Conservation (phyloP, 2,113 vertebrate genomes). For the Rhinolophus sinicus region DNA sequence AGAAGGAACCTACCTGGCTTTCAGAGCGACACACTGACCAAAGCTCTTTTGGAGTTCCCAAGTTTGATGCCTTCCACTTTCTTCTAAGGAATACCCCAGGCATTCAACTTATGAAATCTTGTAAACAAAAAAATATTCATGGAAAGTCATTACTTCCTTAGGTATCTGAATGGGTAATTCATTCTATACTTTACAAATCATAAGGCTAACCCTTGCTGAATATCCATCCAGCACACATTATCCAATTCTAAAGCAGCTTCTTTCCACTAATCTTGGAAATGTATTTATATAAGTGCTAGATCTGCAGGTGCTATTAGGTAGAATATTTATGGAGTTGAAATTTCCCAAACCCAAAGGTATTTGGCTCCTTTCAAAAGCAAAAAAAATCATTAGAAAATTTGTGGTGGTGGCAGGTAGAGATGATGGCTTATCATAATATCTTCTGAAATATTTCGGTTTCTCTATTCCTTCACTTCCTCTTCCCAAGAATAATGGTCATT, state of each 20-base stretch:
- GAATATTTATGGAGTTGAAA: background rate
- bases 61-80: background rate
- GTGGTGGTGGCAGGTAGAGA: background rate
- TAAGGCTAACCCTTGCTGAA: background rate
- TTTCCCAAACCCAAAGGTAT: background rate
- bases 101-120: background rate
- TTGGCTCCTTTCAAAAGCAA: background rate
- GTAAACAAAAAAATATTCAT: background rate
- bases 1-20: conserved; percentile 7
- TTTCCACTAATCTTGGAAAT: background rate
- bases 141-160: background rate
- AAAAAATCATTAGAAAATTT: background rate
- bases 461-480: background rate
- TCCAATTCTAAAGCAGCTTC: background rate
- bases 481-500: background rate
- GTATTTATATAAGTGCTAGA: background rate
- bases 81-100: background rate
- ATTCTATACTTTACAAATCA: background rate
- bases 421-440: background rate
- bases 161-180: background rate
- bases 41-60: background rate
- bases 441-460: background rate
- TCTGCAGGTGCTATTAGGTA: background rate
- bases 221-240: rapidly evolving
- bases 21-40: background rate